Percentiles rank a stretch among this genome's conserved stretches.
These are phyloP conservation scores for Cydia strobilella DNA, from an alignment of 1,140 invertebrate species.

Conservation along the genomic window DNA sequence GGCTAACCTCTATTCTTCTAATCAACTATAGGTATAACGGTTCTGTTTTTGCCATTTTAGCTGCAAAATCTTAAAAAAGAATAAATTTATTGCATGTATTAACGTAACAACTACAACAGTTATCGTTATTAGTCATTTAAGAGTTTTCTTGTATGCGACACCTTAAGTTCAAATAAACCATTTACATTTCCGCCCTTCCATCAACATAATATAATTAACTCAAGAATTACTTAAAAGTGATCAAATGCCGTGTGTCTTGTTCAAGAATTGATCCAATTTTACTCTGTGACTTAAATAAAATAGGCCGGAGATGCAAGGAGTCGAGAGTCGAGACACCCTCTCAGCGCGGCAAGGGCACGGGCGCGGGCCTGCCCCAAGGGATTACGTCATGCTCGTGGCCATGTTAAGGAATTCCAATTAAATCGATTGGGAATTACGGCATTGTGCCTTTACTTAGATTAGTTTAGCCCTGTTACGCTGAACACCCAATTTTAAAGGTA, in stretches of 20 bases:
- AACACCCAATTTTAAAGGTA: too few relatives aligned
- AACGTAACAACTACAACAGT: background rate
- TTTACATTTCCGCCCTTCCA: background rate
- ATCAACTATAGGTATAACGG: too few relatives aligned
- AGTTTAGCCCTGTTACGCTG: background rate
- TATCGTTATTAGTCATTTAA: background rate
- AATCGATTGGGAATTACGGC: slow-evolving; percentile 10
- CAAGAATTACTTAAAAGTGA: background rate
- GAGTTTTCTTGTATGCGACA: background rate
- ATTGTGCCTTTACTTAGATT: background rate
- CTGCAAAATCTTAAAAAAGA: too few relatives aligned
- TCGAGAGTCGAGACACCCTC: background rate
- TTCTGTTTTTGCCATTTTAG: too few relatives aligned
- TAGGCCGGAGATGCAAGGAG: background rate
- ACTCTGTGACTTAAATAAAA: background rate
- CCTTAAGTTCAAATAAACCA: background rate
- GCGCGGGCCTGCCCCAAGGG: slow-evolving; percentile 29
- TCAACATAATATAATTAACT: background rate
- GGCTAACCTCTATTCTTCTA: too few relatives aligned
- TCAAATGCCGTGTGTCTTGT: background rate
- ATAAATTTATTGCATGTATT: too few relatives aligned
- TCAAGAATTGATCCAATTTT: slow-evolving; percentile 10
- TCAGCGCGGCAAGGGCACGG: background rate
- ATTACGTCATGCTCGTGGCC: slow-evolving; percentile 16
- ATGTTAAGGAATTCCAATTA: slow-evolving; percentile 13